phyloP scores from a whole-genome alignment of 2,113 vertebrate species.

The Halcyon malimbica region DNA sequence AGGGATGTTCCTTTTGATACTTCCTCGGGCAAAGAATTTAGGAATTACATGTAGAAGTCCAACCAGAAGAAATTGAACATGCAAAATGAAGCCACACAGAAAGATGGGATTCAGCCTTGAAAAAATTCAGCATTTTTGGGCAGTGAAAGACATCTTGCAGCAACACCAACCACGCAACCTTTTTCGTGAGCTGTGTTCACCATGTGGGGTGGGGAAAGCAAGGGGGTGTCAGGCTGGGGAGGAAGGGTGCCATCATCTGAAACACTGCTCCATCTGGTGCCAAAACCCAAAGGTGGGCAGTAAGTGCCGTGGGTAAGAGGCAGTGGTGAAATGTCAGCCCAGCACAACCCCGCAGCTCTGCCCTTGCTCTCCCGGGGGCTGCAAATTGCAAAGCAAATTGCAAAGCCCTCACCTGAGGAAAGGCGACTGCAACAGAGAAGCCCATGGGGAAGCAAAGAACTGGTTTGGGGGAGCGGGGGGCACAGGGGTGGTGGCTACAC shows the following conservation, averaged over 20 bases:
- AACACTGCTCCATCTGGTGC: background rate
- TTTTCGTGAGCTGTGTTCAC: rapidly evolving
- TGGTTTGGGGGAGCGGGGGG: background rate
- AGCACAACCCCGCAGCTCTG: background rate
- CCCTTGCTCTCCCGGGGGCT: background rate
- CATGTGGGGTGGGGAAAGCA: rapidly evolving
- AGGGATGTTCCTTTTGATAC: background rate
- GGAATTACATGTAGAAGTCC: background rate
- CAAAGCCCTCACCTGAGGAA: background rate
- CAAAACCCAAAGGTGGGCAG: rapidly evolving
- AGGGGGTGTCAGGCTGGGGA: background rate
- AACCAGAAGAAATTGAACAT: background rate
- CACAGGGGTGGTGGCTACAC: background rate
- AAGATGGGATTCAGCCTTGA: background rate
- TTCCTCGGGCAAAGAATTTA: background rate
- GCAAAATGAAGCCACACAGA: background rate
- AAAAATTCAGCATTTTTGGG: background rate
- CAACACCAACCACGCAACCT: rapidly evolving
- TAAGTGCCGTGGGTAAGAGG: background rate
- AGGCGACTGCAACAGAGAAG: background rate
- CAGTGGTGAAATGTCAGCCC: background rate
- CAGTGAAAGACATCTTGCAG: background rate
- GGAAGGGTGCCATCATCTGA: background rate
- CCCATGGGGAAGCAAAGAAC: no score
- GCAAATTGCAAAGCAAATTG: background rate